Conservation (phyloP, 2,113 vertebrate genomes). For the Psilopsiagon aurifrons region DNA sequence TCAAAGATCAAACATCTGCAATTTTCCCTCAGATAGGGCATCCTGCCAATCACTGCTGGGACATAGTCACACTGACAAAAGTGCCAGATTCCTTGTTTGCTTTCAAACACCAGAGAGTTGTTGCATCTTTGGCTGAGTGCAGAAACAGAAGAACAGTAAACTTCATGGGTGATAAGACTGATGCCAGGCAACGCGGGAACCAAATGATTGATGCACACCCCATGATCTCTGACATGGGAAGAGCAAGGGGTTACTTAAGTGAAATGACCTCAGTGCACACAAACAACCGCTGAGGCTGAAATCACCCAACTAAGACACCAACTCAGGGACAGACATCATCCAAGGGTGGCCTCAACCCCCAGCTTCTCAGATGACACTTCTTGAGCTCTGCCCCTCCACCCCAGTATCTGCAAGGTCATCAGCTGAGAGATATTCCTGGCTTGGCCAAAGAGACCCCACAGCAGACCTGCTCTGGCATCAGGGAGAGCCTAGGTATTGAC, state of each 20-base stretch:
- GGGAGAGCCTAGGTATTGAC: not conserved
- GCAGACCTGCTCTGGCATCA: not conserved
- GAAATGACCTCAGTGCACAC: not conserved
- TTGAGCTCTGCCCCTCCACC: not conserved
- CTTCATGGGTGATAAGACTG: slow-evolving; percentile 2
- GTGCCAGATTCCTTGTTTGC: not conserved
- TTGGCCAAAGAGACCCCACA: not conserved
- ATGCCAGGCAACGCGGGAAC: not conserved
- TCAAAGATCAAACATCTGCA: not conserved
- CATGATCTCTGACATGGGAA: not conserved
- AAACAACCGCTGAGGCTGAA: not conserved
- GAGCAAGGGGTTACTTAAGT: not conserved
- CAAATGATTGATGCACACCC: not conserved
- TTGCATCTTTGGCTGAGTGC: not conserved
- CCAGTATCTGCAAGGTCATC: not conserved
- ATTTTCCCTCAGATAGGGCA: not conserved
- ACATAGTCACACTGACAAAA: not conserved
- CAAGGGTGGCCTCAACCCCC: not conserved
- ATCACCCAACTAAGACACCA: not conserved
- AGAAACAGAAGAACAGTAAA: slow-evolving; percentile 8
- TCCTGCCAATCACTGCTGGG: not conserved
- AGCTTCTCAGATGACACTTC: not conserved
- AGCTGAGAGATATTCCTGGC: not conserved
- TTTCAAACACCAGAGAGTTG: not conserved
- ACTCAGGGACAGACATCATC: not conserved